Percentiles rank a stretch among this genome's conserved stretches.
Conservation (phyloP, 92 coral and sea anemone species). For the Micromussa lordhowensis region DNA sequence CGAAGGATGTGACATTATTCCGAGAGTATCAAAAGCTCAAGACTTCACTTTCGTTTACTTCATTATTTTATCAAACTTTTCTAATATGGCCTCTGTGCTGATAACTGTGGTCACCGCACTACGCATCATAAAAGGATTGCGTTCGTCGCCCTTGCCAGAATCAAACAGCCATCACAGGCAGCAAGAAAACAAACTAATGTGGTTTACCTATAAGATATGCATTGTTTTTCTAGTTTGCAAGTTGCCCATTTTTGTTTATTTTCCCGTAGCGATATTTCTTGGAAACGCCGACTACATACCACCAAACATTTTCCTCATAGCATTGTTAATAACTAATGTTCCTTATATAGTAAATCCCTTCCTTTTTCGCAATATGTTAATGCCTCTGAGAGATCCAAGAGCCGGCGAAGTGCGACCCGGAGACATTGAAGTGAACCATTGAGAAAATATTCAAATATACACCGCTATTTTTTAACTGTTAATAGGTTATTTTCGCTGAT, state of each 20-base stretch:
- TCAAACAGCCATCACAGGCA: not conserved
- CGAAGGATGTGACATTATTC: not conserved
- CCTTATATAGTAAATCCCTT: conserved; percentile 16
- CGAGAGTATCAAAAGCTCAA: not conserved
- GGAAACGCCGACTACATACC: not conserved
- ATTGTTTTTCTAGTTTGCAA: not conserved
- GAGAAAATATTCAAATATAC: too few relatives aligned
- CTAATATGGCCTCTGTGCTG: not conserved
- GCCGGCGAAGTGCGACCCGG: not conserved
- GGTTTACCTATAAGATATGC: conserved; percentile 17
- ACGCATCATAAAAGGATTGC: not conserved
- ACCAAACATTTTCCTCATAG: not conserved
- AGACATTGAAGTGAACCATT: not conserved
- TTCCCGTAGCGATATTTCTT: not conserved
- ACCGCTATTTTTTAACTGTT: too few relatives aligned
- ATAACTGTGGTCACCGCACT: not conserved
- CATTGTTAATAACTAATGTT: not conserved
- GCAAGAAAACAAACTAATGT: not conserved
- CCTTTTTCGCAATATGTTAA: not conserved
- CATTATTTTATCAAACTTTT: too few relatives aligned
- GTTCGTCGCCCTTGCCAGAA: not conserved
- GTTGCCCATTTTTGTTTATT: not conserved
- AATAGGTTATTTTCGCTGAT: too few relatives aligned
- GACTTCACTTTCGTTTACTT: too few relatives aligned
- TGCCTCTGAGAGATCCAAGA: not conserved